Evolutionary conservation across 2,113 vertebrate genomes (phyloP), one percentile per base, ranked within the genome.

Genomic region (Pelmatolapia mariae): DNA sequence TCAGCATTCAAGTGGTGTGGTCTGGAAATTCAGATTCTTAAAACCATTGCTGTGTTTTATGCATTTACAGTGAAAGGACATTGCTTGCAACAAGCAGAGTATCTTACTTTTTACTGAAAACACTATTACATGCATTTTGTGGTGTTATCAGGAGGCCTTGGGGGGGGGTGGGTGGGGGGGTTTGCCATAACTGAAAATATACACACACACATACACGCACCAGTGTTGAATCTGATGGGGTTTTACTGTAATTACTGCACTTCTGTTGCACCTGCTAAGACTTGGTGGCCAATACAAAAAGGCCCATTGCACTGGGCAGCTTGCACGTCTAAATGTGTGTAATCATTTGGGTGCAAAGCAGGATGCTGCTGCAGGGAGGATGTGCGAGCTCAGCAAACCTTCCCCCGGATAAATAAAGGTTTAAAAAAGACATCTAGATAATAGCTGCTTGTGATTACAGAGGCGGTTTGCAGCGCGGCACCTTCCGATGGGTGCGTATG

Each of bases 331-430:
- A 59, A 33, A 45, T n/a, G 12, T 40, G 80, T 86, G 86, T 73
- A 52, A 53, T 73, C 47, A 19, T 85, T 45, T 81, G 85, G 81
- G 91, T 86, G 90, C 83, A 87, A 80, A 90, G 82, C 79, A 57
- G 89, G 45, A 47, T 83, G n/a, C 45, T 53, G 89, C 90, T 47
- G 89, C 81, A 33, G 19, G 3, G 31, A 68, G 57, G 79, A 87
- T 68, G 63, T 89, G 91, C 91, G 2, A 5, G 73, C 87, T 95
- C 93, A 92, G 93, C 93, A 90, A 88, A 87, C 82, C 85, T 47
- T 82, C 61, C 80, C 76, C 18, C 5, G 80, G 84, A 86, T 87
- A 92, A 92, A 90, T 92, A 89, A 94, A 93, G 82, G 85, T 93
- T 93, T 87, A 83, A 91, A 90, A 88, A 92, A 88, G 54, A 86